Percentiles rank a stretch among this genome's conserved stretches.
Conservation (phyloP, 2,888 invertebrate genomes). For the Zhuqinia jingwanae region DNA sequence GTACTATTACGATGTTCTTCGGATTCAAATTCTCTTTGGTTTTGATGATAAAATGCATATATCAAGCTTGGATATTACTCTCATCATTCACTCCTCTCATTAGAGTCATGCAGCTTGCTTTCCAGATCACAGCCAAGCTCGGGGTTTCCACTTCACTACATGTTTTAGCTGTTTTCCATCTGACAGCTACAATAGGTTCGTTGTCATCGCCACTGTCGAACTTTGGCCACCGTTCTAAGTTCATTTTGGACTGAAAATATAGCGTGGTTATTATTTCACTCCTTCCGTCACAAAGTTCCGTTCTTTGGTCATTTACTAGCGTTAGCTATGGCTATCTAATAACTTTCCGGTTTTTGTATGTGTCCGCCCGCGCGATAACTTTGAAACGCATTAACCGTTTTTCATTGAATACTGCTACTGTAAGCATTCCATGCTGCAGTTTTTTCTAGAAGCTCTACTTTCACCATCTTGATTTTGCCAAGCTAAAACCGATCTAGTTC, state of each 20-base stretch:
- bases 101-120: constrained; percentile 72
- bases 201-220: constrained; percentile 70
- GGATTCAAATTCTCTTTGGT: too few relatives aligned
- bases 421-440: too few relatives aligned
- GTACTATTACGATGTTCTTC: too few relatives aligned
- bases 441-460: too few relatives aligned
- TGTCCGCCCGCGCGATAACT: too few relatives aligned
- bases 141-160: constrained; percentile 71
- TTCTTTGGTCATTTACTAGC: too few relatives aligned
- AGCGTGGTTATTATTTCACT: not conserved
- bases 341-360: too few relatives aligned
- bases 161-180: constrained; percentile 75
- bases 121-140: constrained; percentile 77
- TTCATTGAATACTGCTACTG: too few relatives aligned
- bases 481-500: too few relatives aligned
- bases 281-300: not conserved
- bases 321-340: too few relatives aligned
- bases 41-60: not conserved
- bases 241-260: constrained; percentile 85
- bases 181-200: constrained; percentile 77
- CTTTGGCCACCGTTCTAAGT: constrained; percentile 66
- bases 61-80: constrained; percentile 40
- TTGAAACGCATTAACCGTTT: too few relatives aligned
- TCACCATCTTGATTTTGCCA: too few relatives aligned
- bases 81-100: constrained; percentile 68